A percentile compares a stretch with the other conserved stretches of the same genome.
phyloP scores from a whole-genome alignment of 2,797 vertebrate species.

The Brachymystax lenok region DNA sequence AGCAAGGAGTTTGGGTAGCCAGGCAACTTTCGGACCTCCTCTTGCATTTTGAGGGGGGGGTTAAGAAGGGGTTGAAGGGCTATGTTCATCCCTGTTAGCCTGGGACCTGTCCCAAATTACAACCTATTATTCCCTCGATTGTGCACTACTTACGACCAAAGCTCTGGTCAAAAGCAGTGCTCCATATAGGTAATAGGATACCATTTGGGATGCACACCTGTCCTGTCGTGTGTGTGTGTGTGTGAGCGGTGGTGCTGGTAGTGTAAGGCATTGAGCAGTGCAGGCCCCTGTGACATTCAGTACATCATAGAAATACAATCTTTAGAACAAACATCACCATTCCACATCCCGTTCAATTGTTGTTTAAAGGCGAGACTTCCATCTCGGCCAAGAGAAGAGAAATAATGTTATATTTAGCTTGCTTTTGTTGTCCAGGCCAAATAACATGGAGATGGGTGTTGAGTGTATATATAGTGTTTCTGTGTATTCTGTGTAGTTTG shows the following conservation, averaged over 20 bases:
- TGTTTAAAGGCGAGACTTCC: neutral
- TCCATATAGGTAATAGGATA: too few species aligned
- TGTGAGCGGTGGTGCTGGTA: slow-evolving; percentile 35
- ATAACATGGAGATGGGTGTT: neutral
- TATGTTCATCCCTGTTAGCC: slow-evolving; percentile 11
- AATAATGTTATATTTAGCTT: neutral
- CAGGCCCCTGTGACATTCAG: slow-evolving; percentile 63
- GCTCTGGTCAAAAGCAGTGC: neutral
- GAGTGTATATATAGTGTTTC: slow-evolving; percentile 18
- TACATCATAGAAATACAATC: slow-evolving; percentile 37
- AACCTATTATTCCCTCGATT: neutral
- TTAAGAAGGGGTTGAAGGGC: neutral
- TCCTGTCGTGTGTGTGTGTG: neutral
- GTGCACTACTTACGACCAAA: neutral
- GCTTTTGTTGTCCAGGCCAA: neutral
- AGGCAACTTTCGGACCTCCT: too few species aligned
- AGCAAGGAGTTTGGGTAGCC: neutral
- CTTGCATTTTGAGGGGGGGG: neutral
- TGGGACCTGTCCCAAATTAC: neutral
- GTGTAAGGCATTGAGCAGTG: slow-evolving; percentile 66
- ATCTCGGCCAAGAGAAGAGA: neutral
- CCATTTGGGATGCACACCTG: neutral
- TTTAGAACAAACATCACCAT: slow-evolving; percentile 24
- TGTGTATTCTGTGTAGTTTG: slow-evolving; percentile 31
- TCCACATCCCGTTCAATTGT: neutral